Evolutionary conservation across 1,140 invertebrate species (phyloP), one percentile per base, ranked within the genome.

Genomic region (Drosophila teissieri): DNA sequence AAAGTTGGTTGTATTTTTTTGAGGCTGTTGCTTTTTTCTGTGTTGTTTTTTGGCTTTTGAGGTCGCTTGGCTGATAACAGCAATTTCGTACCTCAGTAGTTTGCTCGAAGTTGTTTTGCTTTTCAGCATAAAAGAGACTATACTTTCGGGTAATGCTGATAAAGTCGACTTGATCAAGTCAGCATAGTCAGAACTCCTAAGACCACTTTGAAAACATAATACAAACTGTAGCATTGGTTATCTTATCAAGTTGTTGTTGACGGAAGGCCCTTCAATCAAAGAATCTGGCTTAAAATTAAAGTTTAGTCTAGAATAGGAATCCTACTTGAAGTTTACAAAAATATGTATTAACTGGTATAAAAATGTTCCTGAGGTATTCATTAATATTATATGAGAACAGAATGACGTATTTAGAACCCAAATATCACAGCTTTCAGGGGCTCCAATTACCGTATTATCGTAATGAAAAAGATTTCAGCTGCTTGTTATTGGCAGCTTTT

Each of bases 11-110:
- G 40, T 44, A 22, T 52, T 48, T 65, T 60, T 37, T 42, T 46
- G 27, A 56, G 49, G 55, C 40, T 55, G 48, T 73, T 57, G 42
- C 45, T 72, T 57, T 53, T 12, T 44, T 46, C 44, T 67, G 39
- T 81, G 58, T 36, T 65, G 57, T 65, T 64, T 52, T 82, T 86
- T 76, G 65, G 67, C 60, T 88, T 88, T 88, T 86, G 83, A 88
- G 83, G 83, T 86, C 79, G 83, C 39, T 57, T 44, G 42, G 48
- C 70, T 88, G 83, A 86, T 86, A 86, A 86, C 64, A 68, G 60
- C 65, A 55, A 37, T 57, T 69, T 55, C 51, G 48, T 69, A 48
- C 19, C 57, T 49, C 31, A 44, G 54, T 70, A 83, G 75, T 60
- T 60, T 12, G 3, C 34, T 39, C 2, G 5, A 57, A 68, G 48